Evolutionary conservation across 2,797 vertebrate genomes (phyloP), one percentile per base, ranked within the genome.

Genomic region (Trematomus bernacchii): DNA sequence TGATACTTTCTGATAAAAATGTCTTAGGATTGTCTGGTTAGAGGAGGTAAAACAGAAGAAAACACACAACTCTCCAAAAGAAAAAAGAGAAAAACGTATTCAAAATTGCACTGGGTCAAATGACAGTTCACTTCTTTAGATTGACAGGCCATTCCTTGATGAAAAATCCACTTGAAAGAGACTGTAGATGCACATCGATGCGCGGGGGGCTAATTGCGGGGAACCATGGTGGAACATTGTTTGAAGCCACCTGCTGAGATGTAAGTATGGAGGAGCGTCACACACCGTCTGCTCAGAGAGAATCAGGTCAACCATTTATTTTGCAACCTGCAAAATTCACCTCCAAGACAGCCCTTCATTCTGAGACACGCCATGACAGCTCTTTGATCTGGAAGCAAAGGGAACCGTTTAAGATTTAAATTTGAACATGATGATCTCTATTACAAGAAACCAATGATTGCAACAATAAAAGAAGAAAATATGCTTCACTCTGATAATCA

Each of bases 201-300:
- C 75, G 71, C 83, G 44, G 79, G 74, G 83, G 88, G 85, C 72
- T 90, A 91, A 89, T 86, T 90, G 85, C 85, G 72, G 71, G 23
- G 70, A 83, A 79, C 68, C 11, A 21, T 18, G 43, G 55, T 63
- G 71, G 74, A 88, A 76, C 3, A 6, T 64, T 82, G 66, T 72
- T 73, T 67, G 53, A 44, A 52, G 46, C 77, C 85, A 37, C 87
- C 88, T 70, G 79, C 87, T 85, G 86, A 0, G 72, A 60, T 51
- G 40, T 48, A 73, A 85, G 61, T 66, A 66, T 18, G 75, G 78
- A 66, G 27, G 66, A 33, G 70, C 60, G 55, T 77, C 85, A 76
- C 42, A 72, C 64, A 48, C 30, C 66, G 47, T 33, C 53, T 16
- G 21, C 68, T 71, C 71, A 43, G 69, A 87, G 55, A 52, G 71